Conservation (phyloP, 2,888 invertebrate species). For the Antheraea yamamai region DNA sequence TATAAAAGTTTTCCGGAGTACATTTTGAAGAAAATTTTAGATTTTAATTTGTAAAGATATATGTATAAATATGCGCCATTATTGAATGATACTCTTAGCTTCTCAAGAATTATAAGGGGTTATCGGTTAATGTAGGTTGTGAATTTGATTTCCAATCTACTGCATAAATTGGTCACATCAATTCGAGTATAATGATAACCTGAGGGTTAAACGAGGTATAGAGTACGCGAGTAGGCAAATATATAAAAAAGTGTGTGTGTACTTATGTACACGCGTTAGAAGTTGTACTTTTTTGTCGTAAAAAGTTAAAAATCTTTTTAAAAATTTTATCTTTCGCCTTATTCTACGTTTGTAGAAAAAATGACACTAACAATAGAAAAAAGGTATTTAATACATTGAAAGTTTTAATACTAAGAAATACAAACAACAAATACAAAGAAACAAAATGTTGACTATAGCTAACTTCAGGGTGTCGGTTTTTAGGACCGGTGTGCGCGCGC, state of each 20-base stretch:
- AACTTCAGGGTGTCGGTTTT: too few relatives aligned
- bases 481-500: too few relatives aligned
- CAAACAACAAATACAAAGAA: too few relatives aligned
- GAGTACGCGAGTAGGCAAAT: neutral
- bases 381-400: too few relatives aligned
- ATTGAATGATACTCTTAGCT: neutral
- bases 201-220: neutral
- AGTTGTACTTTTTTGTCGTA: too few relatives aligned
- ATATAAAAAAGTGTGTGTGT: neutral
- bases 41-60: neutral
- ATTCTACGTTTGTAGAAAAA: too few relatives aligned
- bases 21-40: neutral
- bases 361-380: too few relatives aligned
- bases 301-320: too few relatives aligned
- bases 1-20: neutral
- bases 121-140: constrained; percentile 11
- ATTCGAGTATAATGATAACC: neutral
- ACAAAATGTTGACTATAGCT: too few relatives aligned
- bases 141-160: constrained; percentile 12
- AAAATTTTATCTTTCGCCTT: too few relatives aligned
- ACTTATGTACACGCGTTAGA: too few relatives aligned
- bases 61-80: neutral
- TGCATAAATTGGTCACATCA: constrained; percentile 4
- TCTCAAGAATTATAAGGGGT: constrained; percentile 7
- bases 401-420: too few relatives aligned